Evolutionary conservation across 2,888 invertebrate genomes (phyloP), one percentile per base, ranked within the genome.

Genomic region (Lycocerus yunnanus): DNA sequence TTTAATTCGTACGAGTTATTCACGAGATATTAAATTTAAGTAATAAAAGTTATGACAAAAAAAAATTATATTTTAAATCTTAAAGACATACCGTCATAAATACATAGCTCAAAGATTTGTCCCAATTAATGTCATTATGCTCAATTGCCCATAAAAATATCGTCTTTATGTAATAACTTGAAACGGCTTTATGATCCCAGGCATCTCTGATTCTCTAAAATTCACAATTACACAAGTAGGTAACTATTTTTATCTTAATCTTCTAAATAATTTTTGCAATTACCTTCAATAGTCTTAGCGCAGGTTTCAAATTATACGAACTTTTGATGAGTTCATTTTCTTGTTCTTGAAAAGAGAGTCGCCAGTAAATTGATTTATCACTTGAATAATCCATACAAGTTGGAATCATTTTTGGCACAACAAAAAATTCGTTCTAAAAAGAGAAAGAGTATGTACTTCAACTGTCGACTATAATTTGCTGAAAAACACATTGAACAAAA

Each of bases 81-180:
- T 59, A 15, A 59, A 14, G 3, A 59, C 14, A 5, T 66, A 21
- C 71, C 43, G 18, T 65, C 63, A 15, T 69, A 21, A 69, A 58
- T 16, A 58, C 69, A 69, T 15, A 69, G 21, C 59, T 11, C 16
- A 14, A 15, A 15, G 20, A 15, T 16, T 60, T 59, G 14, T 58
- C 14, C 69, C 61, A 61, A 13, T n/a, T 13, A 10, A 18, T 15
- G 3, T 61, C 18, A 6, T 14, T n/a, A 13, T 18, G 3, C n/a
- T 15, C 15, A 16, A 9, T 18, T 14, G 3, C 20, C 69, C 87
- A 84, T 6, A 88, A 79, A 74, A 85, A 86, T 21, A 89, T 75
- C 0, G 88, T 89, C 81, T 89, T 89, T 14, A 89, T 86, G 71
- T 84, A 88, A 78, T 89, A 89, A 73, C 89, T 89, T 1, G 87